These are phyloP conservation scores for Rhinopomastus cyanomelas DNA, from an alignment of 2,113 vertebrate genomes.

Conservation along the genomic window DNA sequence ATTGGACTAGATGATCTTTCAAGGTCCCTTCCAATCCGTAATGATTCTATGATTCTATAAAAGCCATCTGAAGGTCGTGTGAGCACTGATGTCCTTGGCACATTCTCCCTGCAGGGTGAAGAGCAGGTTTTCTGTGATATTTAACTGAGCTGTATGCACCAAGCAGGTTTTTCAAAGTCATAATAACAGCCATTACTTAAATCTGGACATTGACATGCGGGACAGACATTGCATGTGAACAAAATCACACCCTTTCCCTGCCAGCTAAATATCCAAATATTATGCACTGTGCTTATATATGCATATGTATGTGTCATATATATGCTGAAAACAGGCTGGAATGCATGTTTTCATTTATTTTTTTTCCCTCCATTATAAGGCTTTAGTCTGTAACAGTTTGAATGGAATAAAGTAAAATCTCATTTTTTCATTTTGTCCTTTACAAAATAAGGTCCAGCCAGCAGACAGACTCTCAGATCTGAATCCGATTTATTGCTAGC, in stretches of 20 bases:
- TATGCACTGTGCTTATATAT: neutral
- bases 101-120: neutral
- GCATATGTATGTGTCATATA: neutral
- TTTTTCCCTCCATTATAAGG: neutral
- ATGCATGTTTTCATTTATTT: fast-evolving
- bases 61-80: neutral
- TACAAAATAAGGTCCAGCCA: neutral
- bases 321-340: neutral
- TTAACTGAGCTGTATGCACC: neutral
- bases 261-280: neutral
- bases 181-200: neutral
- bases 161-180: neutral
- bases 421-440: neutral
- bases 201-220: neutral
- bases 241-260: slow-evolving; percentile 6
- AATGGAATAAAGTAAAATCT: neutral
- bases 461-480: neutral
- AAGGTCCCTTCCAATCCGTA: too few relatives aligned
- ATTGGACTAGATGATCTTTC: too few relatives aligned
- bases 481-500: neutral
- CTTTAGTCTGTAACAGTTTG: neutral
- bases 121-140: neutral
- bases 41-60: too few relatives aligned
- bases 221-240: neutral
- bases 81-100: neutral